Evolutionary conservation across 2,113 vertebrate species (phyloP).

Genomic region (Vulpes vulpes): DNA sequence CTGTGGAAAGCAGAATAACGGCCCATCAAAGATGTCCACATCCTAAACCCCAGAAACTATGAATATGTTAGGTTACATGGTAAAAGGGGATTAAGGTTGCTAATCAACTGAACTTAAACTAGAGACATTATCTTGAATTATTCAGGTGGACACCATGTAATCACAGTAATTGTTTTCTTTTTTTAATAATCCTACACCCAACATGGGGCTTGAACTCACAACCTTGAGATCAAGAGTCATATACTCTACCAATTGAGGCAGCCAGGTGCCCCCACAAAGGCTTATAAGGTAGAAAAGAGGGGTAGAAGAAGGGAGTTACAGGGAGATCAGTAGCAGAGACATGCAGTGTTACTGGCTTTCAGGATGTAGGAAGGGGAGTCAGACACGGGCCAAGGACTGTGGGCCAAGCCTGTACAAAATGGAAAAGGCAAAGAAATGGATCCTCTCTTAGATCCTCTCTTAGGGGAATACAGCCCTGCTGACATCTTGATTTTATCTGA

Average conservation of each 20-base stretch:
- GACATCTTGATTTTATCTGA: neutral
- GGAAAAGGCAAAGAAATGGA: neutral
- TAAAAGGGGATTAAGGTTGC: neutral
- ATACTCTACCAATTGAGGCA: neutral
- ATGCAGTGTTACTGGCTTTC: neutral
- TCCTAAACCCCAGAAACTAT: neutral
- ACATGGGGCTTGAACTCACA: neutral
- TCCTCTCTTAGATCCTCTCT: neutral
- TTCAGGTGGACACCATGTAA: neutral
- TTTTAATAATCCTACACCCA: neutral
- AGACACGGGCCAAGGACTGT: neutral
- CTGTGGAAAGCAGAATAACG: neutral
- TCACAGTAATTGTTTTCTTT: neutral
- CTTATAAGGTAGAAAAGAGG: neutral
- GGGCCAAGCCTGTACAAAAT: neutral
- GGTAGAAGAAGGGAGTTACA: neutral
- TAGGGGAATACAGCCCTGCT: neutral
- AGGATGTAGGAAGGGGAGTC: neutral
- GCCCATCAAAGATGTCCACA: neutral
- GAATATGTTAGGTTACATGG: neutral
- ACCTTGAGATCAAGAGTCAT: neutral
- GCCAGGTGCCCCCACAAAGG: neutral
- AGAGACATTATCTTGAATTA: neutral
- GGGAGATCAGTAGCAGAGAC: neutral
- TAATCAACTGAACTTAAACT: neutral